Evolutionary conservation across 1,140 invertebrate species (phyloP), one percentile per base, ranked within the genome.

Genomic region (Drosophila eugracilis): DNA sequence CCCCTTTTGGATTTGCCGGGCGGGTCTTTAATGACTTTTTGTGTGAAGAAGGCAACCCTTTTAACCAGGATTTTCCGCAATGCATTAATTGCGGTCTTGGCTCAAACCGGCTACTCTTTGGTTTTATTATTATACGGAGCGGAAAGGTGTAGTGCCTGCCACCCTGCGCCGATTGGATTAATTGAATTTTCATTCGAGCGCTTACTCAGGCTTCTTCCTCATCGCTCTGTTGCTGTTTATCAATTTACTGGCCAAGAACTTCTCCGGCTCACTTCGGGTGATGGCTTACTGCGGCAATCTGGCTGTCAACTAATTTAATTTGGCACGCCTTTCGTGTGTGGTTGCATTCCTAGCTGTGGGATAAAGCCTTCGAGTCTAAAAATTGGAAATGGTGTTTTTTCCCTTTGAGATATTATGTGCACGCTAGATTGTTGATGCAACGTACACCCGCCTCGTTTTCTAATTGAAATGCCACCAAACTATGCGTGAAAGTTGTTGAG

Each of bases 271-370:
- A 4, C 39, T 53, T 37, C 30, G 21, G 47, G 47, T 9, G 49
- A 17, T 28, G 17, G 26, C 34, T 63, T 32, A 30, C 48, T 49
- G 57, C 32, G 48, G 53, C 72, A 86, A 80, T 76, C 73, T 77
- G 60, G 67, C 60, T 80, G 80, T 73, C 81, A 85, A 70, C 81
- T 85, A 86, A 85, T 86, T 80, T 86, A 54, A 80, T 79, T 84
- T 85, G 14, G 44, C 47, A 19, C 17, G n/a, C 19, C 44, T 42
- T 24, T 26, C 48, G 22, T 62, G 42, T 62, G 57, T 63, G 60
- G 42, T 52, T 66, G 26, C n/a, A 19, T 45, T 41, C 36, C 22
- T 39, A 58, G 42, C 62, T 73, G 57, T 60, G 62, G 59, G 60
- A n/a, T n/a, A n/a, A n/a, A n/a, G n/a, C n/a, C n/a, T n/a, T n/a